Evolutionary conservation across 2,888 invertebrate genomes (phyloP), one percentile per base, ranked within the genome.

Genomic region (Drosophila putrida): DNA sequence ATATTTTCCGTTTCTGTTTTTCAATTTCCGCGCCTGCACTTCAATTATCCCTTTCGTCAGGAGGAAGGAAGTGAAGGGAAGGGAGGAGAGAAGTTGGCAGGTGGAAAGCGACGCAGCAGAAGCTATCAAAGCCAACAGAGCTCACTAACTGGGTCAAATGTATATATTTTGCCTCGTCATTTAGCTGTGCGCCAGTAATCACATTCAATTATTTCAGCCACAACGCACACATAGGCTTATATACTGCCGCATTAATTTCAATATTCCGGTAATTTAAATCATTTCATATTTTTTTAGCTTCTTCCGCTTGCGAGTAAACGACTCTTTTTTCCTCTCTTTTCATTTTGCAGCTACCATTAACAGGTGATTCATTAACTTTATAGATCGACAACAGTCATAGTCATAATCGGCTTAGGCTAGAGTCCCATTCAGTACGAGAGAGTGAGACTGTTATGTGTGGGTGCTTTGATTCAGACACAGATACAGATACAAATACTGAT

Each of bases 1-100:
- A 64, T 74, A 78, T 75, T 78, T 78, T 78, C 68, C 75, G 74
- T 57, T 68, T 64, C 57, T 54, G 62, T 63, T 78, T 79, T 85
- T 88, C 86, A 85, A 82, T 85, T 82, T 88, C 88, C 82, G 79
- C 70, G 86, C 57, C 62, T 88, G 67, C 61, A 73, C 88, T 88
- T 86, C 73, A 85, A 85, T 85, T 82, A 82, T 85, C 60, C 67
- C 49, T 55, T 62, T 53, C 28, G 61, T 15, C 43, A 49, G 54
- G 38, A 27, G 25, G 2, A 46, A 10, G 4, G 1, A n/a, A 28
- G 5, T 28, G 9, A 25, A 20, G 2, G 15, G 0, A 4, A 9
- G 36, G 8, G 11, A 4, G 27, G 4, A 6, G 5, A 1, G n/a
- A 13, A 10, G 10, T 5, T 10, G 41, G 33, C 25, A 44, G 51